These are phyloP conservation scores for Tetraneura akinire DNA, from an alignment of 1,140 invertebrate genomes.

Conservation along the genomic window DNA sequence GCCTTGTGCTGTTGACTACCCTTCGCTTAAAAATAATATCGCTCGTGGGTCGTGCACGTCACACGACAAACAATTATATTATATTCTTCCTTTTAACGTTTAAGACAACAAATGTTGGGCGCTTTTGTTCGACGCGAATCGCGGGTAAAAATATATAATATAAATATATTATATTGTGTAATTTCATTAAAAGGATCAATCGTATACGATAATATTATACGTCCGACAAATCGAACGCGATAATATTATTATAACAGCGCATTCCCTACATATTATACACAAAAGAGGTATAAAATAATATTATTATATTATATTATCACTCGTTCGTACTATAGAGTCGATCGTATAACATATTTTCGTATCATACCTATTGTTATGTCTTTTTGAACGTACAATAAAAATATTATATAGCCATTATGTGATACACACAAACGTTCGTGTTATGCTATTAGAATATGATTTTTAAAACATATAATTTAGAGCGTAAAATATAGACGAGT, in stretches of 20 bases:
- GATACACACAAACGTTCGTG: too few relatives aligned
- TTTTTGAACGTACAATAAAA: too few relatives aligned
- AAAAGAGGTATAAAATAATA: neutral
- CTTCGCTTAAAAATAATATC: slow-evolving; percentile 39
- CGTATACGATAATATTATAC: neutral
- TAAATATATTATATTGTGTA: slow-evolving; percentile 20
- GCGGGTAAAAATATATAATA: neutral
- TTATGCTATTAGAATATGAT: too few relatives aligned
- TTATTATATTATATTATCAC: too few relatives aligned
- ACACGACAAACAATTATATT: neutral
- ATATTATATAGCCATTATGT: too few relatives aligned
- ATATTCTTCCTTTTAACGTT: slow-evolving; percentile 16
- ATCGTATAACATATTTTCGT: too few relatives aligned
- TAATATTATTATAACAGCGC: neutral
- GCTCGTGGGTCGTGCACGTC: neutral
- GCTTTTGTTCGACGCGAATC: neutral
- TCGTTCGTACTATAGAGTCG: too few relatives aligned
- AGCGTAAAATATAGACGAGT: too few relatives aligned
- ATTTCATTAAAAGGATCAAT: slow-evolving; percentile 36
- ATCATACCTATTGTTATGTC: too few relatives aligned
- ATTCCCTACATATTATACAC: neutral
- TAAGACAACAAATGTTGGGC: neutral
- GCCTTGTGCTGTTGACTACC: neutral
- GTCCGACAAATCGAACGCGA: neutral
- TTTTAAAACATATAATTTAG: too few relatives aligned